A percentile compares a stretch with the other conserved stretches of the same genome.
Evolutionary conservation across 2,797 vertebrate species (phyloP).

Genomic region (Enteromius afrohamiltoni): DNA sequence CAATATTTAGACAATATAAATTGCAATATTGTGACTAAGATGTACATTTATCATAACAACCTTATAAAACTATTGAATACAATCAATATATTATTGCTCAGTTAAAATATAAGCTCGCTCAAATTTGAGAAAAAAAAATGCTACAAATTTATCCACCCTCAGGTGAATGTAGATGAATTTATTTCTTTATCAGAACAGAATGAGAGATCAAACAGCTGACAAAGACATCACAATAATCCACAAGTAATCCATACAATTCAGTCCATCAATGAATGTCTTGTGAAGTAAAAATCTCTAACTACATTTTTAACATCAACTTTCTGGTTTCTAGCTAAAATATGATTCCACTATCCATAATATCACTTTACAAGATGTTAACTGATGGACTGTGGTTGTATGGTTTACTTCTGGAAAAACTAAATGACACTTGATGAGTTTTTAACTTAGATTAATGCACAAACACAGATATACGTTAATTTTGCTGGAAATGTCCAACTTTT

Average conservation of each 20-base stretch:
- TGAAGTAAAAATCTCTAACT: neutral
- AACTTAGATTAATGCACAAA: neutral
- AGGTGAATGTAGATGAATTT: neutral
- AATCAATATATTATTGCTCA: neutral
- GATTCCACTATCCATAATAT: neutral
- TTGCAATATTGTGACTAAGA: neutral
- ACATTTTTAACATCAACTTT: neutral
- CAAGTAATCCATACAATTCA: neutral
- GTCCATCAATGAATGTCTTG: neutral
- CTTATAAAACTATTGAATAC: neutral
- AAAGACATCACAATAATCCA: neutral
- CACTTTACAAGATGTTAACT: neutral
- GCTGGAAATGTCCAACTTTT: neutral
- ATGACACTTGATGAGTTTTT: neutral
- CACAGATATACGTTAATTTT: neutral
- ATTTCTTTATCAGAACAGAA: neutral
- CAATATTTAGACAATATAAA: neutral
- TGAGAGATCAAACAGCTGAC: neutral
- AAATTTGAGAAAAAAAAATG: neutral
- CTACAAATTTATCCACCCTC: neutral
- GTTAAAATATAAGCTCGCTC: neutral
- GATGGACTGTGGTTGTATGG: neutral
- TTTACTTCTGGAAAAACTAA: no score
- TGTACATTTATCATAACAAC: neutral
- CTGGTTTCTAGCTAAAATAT: neutral